Conservation (phyloP, 2,888 invertebrate species). For the Andrena trimmerana region DNA sequence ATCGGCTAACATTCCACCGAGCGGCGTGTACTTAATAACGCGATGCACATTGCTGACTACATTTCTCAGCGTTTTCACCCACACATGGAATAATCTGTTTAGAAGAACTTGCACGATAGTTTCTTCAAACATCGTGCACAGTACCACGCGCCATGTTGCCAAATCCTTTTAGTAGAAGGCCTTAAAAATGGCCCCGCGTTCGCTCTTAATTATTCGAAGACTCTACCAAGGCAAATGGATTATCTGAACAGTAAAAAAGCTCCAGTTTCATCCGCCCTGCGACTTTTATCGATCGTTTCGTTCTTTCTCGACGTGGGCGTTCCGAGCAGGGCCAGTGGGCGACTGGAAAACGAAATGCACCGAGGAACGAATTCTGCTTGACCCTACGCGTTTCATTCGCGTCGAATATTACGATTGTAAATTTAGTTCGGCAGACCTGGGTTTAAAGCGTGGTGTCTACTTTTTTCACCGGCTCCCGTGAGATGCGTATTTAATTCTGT, state of each 20-base stretch:
- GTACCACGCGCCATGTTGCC: too few species aligned
- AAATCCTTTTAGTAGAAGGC: background rate
- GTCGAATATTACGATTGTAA: background rate
- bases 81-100: background rate
- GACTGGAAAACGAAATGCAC: conserved; percentile 26
- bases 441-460: background rate
- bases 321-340: conserved; percentile 10
- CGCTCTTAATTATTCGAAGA: background rate
- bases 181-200: background rate
- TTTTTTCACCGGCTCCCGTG: background rate
- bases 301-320: conserved; percentile 29
- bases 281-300: conserved; percentile 10
- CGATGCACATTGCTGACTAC: background rate
- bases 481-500: background rate
- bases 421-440: background rate
- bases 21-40: background rate
- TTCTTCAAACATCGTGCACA: background rate
- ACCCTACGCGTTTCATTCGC: background rate
- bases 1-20: background rate
- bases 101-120: conserved; percentile 4
- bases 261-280: background rate
- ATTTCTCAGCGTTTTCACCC: background rate
- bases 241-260: background rate
- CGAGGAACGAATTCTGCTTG: conserved; percentile 14
- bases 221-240: background rate